Conservation (phyloP, 2,888 invertebrate genomes). For the Drosophila barbarae region DNA sequence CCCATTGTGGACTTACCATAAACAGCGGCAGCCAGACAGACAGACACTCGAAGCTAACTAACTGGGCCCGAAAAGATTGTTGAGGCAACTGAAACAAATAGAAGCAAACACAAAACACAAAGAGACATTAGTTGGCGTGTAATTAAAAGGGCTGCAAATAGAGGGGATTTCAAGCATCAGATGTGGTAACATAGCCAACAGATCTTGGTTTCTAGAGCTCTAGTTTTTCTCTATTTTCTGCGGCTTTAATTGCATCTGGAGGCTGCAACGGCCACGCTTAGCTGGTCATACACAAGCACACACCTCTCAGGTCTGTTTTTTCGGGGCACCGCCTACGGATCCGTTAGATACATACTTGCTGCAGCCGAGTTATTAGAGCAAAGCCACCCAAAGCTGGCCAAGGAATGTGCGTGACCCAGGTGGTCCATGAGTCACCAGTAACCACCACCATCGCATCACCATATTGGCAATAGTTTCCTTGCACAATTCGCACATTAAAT, state of each 20-base stretch:
- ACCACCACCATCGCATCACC: neutral
- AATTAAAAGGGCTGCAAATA: conserved; percentile 49
- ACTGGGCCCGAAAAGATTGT: conserved; percentile 15
- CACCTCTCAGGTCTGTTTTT: conserved; percentile 3
- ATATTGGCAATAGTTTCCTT: conserved; percentile 34
- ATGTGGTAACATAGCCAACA: conserved; percentile 26
- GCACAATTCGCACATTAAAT: conserved; percentile 54
- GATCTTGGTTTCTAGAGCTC: conserved; percentile 33
- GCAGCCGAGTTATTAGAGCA: conserved; percentile 45
- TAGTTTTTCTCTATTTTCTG: neutral
- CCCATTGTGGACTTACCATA: conserved; percentile 58
- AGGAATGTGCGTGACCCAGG: conserved; percentile 44
- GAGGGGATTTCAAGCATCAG: conserved; percentile 2
- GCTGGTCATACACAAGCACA: conserved; percentile 44
- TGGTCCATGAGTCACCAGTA: conserved; percentile 20
- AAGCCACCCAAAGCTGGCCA: conserved; percentile 15
- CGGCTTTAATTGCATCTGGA: conserved; percentile 53
- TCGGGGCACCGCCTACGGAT: conserved; percentile 46
- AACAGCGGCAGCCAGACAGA: conserved; percentile 56
- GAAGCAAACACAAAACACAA: conserved; percentile 47
- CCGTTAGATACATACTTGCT: conserved; percentile 26
- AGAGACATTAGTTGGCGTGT: conserved; percentile 31
- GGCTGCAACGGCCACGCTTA: conserved; percentile 58
- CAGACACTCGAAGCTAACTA: conserved; percentile 16
- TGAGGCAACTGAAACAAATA: conserved; percentile 25